A percentile compares a stretch with the other conserved stretches of the same genome.
Evolutionary conservation across 2,888 invertebrate species (phyloP).

Genomic region (Nesidiocoris tenuis): DNA sequence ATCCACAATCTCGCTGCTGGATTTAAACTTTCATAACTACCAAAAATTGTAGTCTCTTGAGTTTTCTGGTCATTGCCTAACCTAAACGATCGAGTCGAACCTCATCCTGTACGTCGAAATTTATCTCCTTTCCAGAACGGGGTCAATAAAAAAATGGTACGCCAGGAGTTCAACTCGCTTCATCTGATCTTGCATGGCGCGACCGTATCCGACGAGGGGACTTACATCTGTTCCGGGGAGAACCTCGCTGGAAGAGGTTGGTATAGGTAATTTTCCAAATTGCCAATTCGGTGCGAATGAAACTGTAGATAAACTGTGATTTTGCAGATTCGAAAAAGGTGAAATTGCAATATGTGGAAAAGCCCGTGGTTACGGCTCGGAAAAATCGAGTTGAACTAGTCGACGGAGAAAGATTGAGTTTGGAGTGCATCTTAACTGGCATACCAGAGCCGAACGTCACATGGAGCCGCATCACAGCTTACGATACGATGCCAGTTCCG

Average conservation of each 20-base stretch:
- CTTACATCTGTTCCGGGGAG: slow-evolving; percentile 51
- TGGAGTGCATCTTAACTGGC: slow-evolving; percentile 62
- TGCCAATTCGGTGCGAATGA: no score
- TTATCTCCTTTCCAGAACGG: background rate
- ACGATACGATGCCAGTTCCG: background rate
- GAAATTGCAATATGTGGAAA: slow-evolving; percentile 28
- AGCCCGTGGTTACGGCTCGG: slow-evolving; percentile 8
- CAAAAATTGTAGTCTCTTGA: no score
- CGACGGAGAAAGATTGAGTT: slow-evolving; percentile 53
- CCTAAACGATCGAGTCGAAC: no score
- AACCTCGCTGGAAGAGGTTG: slow-evolving; percentile 49
- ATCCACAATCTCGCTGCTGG: no score
- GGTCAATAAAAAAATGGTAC: background rate
- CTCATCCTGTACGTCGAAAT: background rate
- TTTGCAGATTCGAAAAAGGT: slow-evolving; percentile 31
- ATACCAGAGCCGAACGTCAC: slow-evolving; percentile 62
- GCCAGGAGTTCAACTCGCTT: background rate
- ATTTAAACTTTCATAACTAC: no score
- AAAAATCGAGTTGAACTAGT: slow-evolving; percentile 11
- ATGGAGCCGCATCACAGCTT: slow-evolving; percentile 55
- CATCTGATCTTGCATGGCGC: background rate
- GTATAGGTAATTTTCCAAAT: no score
- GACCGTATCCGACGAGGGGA: slow-evolving; percentile 49
- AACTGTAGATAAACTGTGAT: background rate
- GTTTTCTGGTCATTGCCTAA: no score